These are phyloP conservation scores for Garra rufa DNA, from an alignment of 2,113 vertebrate species.

Conservation along the genomic window DNA sequence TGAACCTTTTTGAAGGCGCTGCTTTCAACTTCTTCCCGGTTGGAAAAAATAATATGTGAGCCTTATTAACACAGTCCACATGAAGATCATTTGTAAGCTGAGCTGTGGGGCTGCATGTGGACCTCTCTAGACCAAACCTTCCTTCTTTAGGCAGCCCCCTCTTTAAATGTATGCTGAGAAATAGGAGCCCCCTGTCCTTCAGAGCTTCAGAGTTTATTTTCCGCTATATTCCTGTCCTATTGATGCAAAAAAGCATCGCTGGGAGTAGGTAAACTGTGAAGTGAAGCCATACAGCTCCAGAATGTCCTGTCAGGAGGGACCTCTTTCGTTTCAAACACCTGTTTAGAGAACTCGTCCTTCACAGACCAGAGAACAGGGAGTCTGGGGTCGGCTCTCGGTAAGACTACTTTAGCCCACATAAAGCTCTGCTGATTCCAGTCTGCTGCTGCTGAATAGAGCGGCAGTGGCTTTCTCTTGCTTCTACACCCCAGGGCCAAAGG, in stretches of 20 bases:
- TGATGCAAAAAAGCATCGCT: not conserved
- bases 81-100: constrained; percentile 53
- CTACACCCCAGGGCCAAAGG: constrained; percentile 17
- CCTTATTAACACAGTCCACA: constrained; percentile 54
- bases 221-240: not conserved
- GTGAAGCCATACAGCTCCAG: not conserved
- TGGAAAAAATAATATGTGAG: constrained; percentile 60
- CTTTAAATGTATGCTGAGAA: not conserved
- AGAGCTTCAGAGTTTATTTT: not conserved
- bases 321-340: constrained; percentile 11
- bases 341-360: constrained; percentile 36
- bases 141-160: constrained; percentile 29
- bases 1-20: constrained; percentile 54
- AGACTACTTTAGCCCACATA: constrained; percentile 49
- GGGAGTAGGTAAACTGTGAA: not conserved
- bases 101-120: constrained; percentile 40
- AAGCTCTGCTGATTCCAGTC: constrained; percentile 53
- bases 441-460: constrained; percentile 41
- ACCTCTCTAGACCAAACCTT: constrained; percentile 42
- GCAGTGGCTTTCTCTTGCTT: constrained; percentile 17
- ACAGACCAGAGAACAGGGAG: constrained; percentile 12
- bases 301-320: constrained; percentile 18
- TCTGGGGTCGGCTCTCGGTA: constrained; percentile 30
- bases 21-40: constrained; percentile 56
- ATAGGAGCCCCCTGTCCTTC: not conserved